Percentiles rank a stretch among this genome's conserved stretches.
These are phyloP conservation scores for Notechis scutatus DNA, from an alignment of 2,113 vertebrate species.

Conservation along the genomic window DNA sequence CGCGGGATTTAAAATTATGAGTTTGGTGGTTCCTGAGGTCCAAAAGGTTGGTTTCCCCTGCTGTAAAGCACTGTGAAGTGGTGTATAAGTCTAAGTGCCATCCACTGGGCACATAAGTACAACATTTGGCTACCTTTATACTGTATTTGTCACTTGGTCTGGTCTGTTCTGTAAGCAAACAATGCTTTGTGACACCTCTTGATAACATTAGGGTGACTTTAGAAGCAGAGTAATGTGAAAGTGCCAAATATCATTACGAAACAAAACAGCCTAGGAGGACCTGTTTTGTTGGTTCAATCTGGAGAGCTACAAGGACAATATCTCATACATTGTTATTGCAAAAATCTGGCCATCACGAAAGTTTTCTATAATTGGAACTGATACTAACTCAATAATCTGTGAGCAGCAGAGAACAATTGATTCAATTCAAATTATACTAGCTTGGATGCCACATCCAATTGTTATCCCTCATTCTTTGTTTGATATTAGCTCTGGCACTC, in stretches of 20 bases:
- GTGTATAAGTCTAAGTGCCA: no score
- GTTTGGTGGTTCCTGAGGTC: no score
- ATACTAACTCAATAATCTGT: neutral
- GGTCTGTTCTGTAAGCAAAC: neutral
- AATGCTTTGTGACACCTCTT: neutral
- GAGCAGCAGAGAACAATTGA: neutral
- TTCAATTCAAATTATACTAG: neutral
- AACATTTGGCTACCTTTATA: neutral
- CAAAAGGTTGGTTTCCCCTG: no score
- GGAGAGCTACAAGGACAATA: neutral
- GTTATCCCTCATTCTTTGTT: neutral
- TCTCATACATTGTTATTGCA: neutral
- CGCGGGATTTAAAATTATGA: no score
- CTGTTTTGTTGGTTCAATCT: neutral
- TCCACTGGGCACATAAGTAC: neutral
- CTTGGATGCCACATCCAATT: neutral
- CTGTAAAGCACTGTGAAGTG: no score
- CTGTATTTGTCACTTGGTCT: neutral
- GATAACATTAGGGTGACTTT: neutral
- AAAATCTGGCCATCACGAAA: neutral
- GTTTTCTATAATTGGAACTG: neutral
- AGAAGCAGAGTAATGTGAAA: neutral
- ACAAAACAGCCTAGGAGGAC: neutral
- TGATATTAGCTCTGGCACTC: neutral
- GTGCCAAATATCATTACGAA: neutral